A percentile compares a stretch with the other conserved stretches of the same genome.
These are phyloP conservation scores for Notarius quadriscutis DNA, from an alignment of 2,113 vertebrate species.

Conservation along the genomic window DNA sequence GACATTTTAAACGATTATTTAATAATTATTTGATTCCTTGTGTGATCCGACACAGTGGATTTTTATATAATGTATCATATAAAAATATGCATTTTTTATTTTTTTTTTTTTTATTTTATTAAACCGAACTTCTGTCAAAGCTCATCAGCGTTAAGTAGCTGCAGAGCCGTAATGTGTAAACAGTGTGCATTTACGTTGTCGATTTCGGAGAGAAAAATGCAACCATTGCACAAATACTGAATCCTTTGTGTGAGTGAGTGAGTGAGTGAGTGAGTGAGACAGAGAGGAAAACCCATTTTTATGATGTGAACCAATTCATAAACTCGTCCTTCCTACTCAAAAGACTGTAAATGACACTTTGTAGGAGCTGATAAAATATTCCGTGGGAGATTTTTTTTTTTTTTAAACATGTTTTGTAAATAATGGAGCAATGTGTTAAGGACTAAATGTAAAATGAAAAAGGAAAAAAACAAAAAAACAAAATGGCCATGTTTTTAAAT, in stretches of 20 bases:
- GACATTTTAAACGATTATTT: background rate
- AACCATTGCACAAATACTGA: slow-evolving; percentile 8
- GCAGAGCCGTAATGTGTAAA: slow-evolving; percentile 16
- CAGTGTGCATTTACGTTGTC: background rate
- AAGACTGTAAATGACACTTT: slow-evolving; percentile 53
- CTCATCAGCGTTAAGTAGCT: background rate
- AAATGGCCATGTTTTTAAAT: slow-evolving; percentile 52
- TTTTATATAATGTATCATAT: background rate
- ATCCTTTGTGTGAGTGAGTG: background rate
- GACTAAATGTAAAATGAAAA: slow-evolving; percentile 4
- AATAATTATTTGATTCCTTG: background rate
- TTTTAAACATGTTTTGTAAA: slow-evolving; percentile 5
- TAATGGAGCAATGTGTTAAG: slow-evolving; percentile 27
- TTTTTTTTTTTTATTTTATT: too few species aligned
- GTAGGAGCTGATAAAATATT: slow-evolving; percentile 47
- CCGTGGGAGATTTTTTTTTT: slow-evolving; percentile 10
- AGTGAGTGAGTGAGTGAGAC: background rate
- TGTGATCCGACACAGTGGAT: background rate
- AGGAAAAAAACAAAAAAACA: background rate
- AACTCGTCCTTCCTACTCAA: slow-evolving; percentile 33
- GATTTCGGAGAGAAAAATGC: background rate
- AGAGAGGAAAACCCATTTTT: background rate
- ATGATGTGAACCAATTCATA: slow-evolving; percentile 40
- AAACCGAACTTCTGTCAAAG: background rate
- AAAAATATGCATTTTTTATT: background rate